phyloP scores from a whole-genome alignment of 2,113 vertebrate species.

The Passer domesticus region DNA sequence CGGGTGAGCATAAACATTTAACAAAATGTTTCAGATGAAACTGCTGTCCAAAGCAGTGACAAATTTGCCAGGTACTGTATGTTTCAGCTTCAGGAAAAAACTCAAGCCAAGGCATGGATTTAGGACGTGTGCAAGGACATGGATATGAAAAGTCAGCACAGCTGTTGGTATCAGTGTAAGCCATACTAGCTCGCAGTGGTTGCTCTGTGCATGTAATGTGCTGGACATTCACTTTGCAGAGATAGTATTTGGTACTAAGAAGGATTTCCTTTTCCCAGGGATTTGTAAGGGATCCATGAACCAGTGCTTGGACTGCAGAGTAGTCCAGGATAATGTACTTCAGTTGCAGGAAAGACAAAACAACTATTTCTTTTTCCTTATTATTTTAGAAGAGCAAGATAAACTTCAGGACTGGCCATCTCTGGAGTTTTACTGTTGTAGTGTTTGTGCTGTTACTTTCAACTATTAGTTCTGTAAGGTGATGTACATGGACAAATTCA shows the following conservation, averaged over 20 bases:
- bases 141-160: neutral
- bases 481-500: neutral
- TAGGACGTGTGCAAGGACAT: neutral
- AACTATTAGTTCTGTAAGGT: neutral
- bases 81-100: neutral
- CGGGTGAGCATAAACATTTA: neutral
- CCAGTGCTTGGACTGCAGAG: neutral
- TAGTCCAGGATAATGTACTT: neutral
- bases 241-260: neutral
- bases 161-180: neutral
- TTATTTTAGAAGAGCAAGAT: neutral
- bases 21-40: slow-evolving; percentile 18
- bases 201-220: neutral
- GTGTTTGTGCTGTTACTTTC: neutral
- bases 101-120: neutral
- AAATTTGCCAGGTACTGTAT: neutral
- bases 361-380: neutral
- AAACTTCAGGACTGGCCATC: neutral
- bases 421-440: neutral
- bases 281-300: neutral
- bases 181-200: neutral
- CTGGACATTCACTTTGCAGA: neutral
- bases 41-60: neutral
- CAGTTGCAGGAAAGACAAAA: neutral
- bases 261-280: neutral